These are phyloP conservation scores for Hemistola chrysoprasaria DNA, from an alignment of 2,888 invertebrate species.

Conservation along the genomic window DNA sequence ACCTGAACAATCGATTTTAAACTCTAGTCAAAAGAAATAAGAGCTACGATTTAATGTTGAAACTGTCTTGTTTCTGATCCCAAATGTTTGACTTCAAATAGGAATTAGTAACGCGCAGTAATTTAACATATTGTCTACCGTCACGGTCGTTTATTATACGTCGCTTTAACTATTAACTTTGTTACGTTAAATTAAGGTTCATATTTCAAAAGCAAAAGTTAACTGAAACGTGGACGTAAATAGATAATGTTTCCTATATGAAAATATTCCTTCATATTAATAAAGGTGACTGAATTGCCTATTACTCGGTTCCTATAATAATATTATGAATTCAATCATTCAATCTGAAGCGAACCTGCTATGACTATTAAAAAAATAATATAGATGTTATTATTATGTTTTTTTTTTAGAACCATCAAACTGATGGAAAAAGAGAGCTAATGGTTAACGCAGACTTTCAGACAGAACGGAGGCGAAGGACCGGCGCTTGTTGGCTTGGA, in stretches of 20 bases:
- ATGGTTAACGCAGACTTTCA: no score
- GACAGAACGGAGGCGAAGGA: no score
- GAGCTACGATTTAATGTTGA: constrained; percentile 19
- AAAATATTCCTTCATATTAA: no score
- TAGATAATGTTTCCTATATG: constrained; percentile 28
- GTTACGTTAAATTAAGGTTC: not conserved
- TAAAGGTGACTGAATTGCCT: constrained; percentile 18
- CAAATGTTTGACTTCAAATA: constrained; percentile 64
- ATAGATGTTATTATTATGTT: no score
- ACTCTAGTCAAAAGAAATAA: constrained; percentile 4
- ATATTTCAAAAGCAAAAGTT: constrained; percentile 4
- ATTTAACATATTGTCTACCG: constrained; percentile 47
- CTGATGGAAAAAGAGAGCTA: no score
- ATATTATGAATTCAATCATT: no score
- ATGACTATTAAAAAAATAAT: no score
- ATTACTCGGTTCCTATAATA: constrained; percentile 10
- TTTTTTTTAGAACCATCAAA: no score
- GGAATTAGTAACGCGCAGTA: constrained; percentile 57
- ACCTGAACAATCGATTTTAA: not conserved
- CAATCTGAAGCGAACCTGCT: no score
- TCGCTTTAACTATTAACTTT: constrained; percentile 13
- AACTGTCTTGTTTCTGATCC: constrained; percentile 16
- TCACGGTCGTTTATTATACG: constrained; percentile 37
- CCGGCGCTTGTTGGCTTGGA: no score
- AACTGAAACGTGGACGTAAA: constrained; percentile 28